A percentile compares a stretch with the other conserved stretches of the same genome.
Evolutionary conservation across 2,888 invertebrate species (phyloP).

Genomic region (Andrena praecox): DNA sequence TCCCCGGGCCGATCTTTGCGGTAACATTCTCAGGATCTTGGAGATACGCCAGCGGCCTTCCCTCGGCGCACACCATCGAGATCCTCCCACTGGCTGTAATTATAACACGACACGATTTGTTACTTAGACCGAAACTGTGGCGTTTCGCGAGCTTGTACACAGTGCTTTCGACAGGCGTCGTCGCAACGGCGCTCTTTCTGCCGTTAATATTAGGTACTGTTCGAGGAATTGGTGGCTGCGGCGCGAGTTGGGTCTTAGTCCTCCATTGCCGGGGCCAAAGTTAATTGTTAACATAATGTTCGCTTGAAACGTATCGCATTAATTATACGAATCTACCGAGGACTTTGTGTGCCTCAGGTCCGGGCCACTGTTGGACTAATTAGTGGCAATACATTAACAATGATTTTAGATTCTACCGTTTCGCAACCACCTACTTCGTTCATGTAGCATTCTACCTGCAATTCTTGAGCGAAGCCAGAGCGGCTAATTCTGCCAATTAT

Average conservation of each 20-base stretch:
- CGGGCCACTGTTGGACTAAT: too few species aligned
- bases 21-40: slow-evolving; percentile 64
- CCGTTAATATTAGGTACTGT: slow-evolving; percentile 1
- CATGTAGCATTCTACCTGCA: background rate
- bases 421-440: background rate
- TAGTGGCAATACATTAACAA: too few species aligned
- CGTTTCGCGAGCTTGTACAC: slow-evolving; percentile 28
- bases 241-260: background rate
- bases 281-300: background rate
- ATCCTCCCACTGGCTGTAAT: slow-evolving; percentile 47
- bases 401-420: background rate
- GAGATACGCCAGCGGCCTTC: slow-evolving; percentile 57
- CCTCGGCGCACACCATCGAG: slow-evolving; percentile 37
- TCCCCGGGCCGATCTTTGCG: slow-evolving; percentile 50
- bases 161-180: background rate
- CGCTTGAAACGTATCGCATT: background rate
- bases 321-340: background rate
- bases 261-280: background rate
- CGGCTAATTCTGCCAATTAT: background rate
- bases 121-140: slow-evolving; percentile 33
- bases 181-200: slow-evolving; percentile 3
- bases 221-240: background rate
- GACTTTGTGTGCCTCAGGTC: too few species aligned
- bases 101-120: slow-evolving; percentile 60
- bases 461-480: background rate